Percentiles rank a stretch among this genome's conserved stretches.
Evolutionary conservation across 37 sponge, comb jelly and placozoan species (phyloP).

Genomic region (Halichondria panicea): DNA sequence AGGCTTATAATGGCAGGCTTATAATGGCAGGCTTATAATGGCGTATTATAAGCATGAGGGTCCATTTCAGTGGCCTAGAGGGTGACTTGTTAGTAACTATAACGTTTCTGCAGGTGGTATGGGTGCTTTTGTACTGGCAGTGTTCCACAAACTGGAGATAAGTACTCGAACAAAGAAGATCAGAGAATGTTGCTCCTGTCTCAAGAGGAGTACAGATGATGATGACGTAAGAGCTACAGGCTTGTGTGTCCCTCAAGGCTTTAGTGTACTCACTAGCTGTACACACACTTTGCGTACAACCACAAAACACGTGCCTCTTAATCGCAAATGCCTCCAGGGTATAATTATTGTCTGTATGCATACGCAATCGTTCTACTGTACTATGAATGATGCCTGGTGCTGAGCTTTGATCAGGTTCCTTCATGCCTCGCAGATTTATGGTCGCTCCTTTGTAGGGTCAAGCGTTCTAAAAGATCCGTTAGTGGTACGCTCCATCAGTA

Average conservation of each 20-base stretch:
- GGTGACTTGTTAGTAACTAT: neutral
- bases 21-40: neutral
- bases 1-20: neutral
- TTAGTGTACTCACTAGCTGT: neutral
- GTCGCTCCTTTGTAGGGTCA: too few species aligned
- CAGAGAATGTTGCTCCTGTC: constrained; percentile 3
- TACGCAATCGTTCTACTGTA: too few species aligned
- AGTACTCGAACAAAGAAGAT: constrained; percentile 12
- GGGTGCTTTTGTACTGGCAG: constrained; percentile 57
- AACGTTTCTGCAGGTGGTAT: constrained; percentile 56
- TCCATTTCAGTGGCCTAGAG: neutral
- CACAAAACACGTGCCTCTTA: too few species aligned
- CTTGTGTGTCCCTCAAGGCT: neutral
- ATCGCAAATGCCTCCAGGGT: too few species aligned
- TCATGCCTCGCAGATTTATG: too few species aligned
- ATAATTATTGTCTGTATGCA: too few species aligned
- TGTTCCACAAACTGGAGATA: constrained; percentile 73
- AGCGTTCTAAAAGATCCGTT: too few species aligned
- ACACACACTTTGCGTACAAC: too few species aligned
- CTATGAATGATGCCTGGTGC: too few species aligned
- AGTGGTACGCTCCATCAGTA: too few species aligned
- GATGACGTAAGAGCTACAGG: too few species aligned
- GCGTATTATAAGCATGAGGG: neutral
- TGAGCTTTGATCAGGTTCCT: too few species aligned
- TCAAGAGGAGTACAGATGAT: neutral